These are phyloP conservation scores for Motacilla alba DNA, from an alignment of 2,113 vertebrate genomes.

Conservation along the genomic window DNA sequence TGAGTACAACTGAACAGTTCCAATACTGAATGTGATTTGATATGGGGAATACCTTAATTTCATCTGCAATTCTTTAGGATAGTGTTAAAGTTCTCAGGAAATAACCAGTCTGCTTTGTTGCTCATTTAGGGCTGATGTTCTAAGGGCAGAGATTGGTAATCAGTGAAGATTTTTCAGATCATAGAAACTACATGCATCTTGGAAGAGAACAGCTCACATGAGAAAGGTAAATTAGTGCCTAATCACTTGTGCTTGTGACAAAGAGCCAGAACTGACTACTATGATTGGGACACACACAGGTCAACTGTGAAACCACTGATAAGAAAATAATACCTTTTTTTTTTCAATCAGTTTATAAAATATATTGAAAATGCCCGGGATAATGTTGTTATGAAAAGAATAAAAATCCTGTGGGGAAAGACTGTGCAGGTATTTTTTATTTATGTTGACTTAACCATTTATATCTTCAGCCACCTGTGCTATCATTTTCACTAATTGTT, in stretches of 20 bases:
- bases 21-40: background rate
- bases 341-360: background rate
- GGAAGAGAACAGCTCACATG: background rate
- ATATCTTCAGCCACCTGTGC: background rate
- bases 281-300: background rate
- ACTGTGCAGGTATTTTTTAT: background rate
- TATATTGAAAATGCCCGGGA: background rate
- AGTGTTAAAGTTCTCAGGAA: background rate
- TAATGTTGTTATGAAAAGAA: background rate
- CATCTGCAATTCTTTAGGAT: background rate
- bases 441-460: background rate
- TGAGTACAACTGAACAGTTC: background rate
- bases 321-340: background rate
- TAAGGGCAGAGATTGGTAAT: background rate
- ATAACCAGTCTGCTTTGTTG: background rate
- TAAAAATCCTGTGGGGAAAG: background rate
- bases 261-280: background rate
- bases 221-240: background rate
- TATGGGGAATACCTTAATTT: background rate
- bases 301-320: background rate
- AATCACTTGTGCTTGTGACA: background rate
- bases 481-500: background rate
- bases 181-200: background rate
- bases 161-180: background rate
- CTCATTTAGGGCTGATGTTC: background rate